Conservation (phyloP, 2,113 vertebrate genomes). For the Leucosticte australis region DNA sequence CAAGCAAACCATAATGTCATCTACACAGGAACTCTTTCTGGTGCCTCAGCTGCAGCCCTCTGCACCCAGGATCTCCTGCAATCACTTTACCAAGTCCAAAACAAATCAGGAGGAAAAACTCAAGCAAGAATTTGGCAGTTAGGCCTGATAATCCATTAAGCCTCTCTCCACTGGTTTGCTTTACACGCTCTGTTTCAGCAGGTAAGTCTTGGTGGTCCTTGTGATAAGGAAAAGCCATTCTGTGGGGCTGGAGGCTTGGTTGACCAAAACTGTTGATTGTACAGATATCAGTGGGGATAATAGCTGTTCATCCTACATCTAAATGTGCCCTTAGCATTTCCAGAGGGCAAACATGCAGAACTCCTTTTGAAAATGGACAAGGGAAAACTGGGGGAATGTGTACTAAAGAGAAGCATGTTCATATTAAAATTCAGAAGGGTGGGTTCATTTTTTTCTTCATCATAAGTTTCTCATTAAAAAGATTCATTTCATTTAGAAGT, state of each 20-base stretch:
- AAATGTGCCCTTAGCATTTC: not conserved
- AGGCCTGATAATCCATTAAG: not conserved
- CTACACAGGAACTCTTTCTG: not conserved
- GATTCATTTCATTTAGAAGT: not conserved
- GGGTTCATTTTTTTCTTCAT: not conserved
- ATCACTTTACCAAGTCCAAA: not conserved
- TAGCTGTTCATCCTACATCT: not conserved
- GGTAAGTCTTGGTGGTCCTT: not conserved
- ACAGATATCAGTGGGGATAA: not conserved
- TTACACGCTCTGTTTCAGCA: not conserved
- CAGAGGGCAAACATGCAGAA: not conserved
- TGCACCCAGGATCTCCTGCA: not conserved
- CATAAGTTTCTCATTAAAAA: not conserved
- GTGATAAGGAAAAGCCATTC: not conserved
- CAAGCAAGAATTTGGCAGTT: not conserved
- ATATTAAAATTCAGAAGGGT: not conserved
- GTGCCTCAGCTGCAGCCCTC: not conserved
- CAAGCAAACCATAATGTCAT: not conserved
- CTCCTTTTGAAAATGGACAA: not conserved
- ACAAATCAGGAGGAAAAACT: not conserved
- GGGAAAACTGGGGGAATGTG: not conserved
- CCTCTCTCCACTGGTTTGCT: not conserved
- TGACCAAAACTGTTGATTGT: not conserved
- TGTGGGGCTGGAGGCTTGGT: not conserved
- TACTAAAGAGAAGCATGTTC: not conserved